Percentiles rank a stretch among this genome's conserved stretches.
These are phyloP conservation scores for Pocillopora damicornis DNA, from an alignment of 64 coral and sea anemone species.

Conservation along the genomic window DNA sequence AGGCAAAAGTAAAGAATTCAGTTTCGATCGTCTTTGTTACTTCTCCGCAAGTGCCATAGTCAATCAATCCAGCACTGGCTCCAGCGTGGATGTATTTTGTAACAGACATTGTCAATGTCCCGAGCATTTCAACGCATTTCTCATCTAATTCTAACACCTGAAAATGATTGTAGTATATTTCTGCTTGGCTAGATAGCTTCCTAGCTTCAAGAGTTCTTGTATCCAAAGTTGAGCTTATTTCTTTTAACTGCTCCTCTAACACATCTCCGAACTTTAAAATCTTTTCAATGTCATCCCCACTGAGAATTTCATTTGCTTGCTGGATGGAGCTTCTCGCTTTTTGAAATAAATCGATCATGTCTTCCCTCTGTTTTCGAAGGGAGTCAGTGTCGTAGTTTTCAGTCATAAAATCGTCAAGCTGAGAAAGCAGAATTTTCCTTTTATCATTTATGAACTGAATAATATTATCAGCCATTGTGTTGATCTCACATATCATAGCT, in stretches of 20 bases:
- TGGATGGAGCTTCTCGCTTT: conserved; percentile 5
- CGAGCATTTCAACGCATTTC: conserved; percentile 14
- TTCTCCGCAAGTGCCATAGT: conserved; percentile 25
- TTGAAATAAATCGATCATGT: background rate
- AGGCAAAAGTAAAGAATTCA: conserved; percentile 17
- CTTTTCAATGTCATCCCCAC: background rate
- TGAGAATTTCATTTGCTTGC: conserved; percentile 24
- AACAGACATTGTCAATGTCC: conserved; percentile 8
- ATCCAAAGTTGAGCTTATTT: conserved; percentile 3
- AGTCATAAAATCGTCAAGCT: conserved; percentile 7
- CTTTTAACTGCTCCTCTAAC: conserved; percentile 1
- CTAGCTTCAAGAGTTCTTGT: conserved; percentile 10
- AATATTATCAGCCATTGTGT: conserved; percentile 17
- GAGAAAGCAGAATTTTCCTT: conserved; percentile 13
- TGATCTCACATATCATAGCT: conserved; percentile 1
- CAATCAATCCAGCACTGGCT: conserved; percentile 24
- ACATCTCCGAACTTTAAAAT: conserved; percentile 5
- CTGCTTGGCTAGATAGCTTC: conserved; percentile 7
- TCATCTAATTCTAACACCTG: background rate
- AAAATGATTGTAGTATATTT: conserved; percentile 7
- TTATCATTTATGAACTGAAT: conserved; percentile 1
- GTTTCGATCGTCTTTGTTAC: conserved; percentile 23
- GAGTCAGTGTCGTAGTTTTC: conserved; percentile 27
- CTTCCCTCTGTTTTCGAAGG: conserved; percentile 1
- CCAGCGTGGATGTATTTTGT: background rate